Evolutionary conservation across 2,797 vertebrate species (phyloP), one percentile per base, ranked within the genome.

Genomic region (Sparidentex hasta): DNA sequence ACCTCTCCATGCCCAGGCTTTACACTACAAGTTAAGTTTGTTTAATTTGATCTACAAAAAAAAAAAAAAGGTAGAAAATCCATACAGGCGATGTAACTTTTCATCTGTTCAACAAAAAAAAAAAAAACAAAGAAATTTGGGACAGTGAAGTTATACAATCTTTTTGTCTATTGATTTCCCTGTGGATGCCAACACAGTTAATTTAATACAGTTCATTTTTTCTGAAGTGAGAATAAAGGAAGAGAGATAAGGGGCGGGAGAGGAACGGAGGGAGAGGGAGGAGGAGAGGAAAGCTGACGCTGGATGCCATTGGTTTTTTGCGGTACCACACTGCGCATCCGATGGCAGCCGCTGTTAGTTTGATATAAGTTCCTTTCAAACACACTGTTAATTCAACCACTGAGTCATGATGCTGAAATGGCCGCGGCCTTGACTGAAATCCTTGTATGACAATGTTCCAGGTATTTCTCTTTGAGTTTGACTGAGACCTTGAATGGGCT

Each of bases 191-290:
- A 76, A 70, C 73, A 65, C 63, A 78, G 72, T 75, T 83, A 57
- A 82, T 89, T 88, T 83, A 87, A 88, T 76, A 62, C 58, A 70
- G 55, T 78, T 88, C 25, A 83, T 87, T 84, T 84, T 84, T 87
- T 79, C 59, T 67, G 57, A 85, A 80, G 74, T 56, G 59, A 63
- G 62, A 82, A 66, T 70, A 74, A 74, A 72, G 23, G 71, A 38
- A 71, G 46, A 56, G 20, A 43, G 64, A 76, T 29, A 62, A 84
- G 83, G 58, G 79, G 65, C 33, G 44, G 61, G 29, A 72, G 55
- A 55, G 27, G 66, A 71, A 74, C n/a, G 43, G 52, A 78, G 67
- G 8, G 21, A 0, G 38, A 0, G 38, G 0, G 14, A 27, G 46
- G 2, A 18, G 6, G 48, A 51, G 16, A 55, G 50, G 18, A 21